Evolutionary conservation across 2,113 vertebrate genomes (phyloP).

Genomic region (Scopus umbretta): DNA sequence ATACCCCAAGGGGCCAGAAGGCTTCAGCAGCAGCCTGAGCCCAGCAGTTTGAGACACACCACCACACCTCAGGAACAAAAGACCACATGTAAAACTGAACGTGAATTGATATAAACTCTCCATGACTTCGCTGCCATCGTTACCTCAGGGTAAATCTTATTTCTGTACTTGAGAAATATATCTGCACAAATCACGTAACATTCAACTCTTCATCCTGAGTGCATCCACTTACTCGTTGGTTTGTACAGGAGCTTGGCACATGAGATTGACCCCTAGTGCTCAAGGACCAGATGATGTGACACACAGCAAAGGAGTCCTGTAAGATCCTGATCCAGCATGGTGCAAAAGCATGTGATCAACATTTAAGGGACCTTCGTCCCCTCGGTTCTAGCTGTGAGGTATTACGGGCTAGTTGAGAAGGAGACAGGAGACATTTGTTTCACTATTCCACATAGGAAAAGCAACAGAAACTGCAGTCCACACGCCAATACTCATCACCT

Average conservation of each 20-base stretch:
- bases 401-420: background rate
- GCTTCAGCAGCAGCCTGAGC: background rate
- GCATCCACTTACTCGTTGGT: accelerated
- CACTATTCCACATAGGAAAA: background rate
- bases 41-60: background rate
- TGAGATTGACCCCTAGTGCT: background rate
- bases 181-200: background rate
- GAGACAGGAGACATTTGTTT: background rate
- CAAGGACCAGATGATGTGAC: background rate
- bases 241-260: accelerated
- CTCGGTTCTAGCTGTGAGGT: background rate
- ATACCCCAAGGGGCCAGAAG: background rate
- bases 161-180: background rate
- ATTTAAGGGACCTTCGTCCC: background rate
- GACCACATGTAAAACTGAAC: background rate
- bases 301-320: background rate
- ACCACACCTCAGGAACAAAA: background rate
- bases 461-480: background rate
- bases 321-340: background rate
- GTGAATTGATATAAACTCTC: background rate
- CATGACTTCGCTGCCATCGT: background rate
- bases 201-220: background rate
- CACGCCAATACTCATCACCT: background rate
- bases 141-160: background rate
- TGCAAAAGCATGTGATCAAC: background rate